Percentiles rank a stretch among this genome's conserved stretches.
Conservation (phyloP, 1,140 invertebrate species). For the Riptortus pedestris region DNA sequence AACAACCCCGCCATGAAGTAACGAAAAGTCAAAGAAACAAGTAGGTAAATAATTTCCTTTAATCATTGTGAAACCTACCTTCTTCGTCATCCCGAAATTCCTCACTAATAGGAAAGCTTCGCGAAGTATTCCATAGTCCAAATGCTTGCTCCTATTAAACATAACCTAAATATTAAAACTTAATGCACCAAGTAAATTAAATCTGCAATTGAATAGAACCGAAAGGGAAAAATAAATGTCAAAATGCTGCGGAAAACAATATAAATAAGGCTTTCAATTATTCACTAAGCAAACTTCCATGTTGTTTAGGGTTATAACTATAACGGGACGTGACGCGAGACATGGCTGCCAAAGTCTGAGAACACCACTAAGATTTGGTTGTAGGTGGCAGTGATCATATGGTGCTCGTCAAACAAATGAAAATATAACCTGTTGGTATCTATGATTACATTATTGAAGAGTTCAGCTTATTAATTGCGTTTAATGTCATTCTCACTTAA, state of each 20-base stretch:
- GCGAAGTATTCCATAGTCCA: constrained; percentile 4
- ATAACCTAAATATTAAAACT: constrained; percentile 6
- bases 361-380: constrained; percentile 1
- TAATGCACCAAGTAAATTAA: too few species aligned
- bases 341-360: constrained; percentile 22
- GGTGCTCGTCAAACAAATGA: neutral
- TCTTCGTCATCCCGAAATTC: neutral
- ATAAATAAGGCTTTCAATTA: neutral
- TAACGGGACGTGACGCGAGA: constrained; percentile 27
- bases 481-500: too few species aligned
- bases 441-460: too few species aligned
- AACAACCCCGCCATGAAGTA: too few species aligned
- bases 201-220: too few species aligned
- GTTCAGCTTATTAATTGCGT: too few species aligned
- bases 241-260: too few species aligned
- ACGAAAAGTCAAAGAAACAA: too few species aligned
- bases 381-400: constrained; percentile 13
- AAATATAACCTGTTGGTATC: constrained; percentile 10
- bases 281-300: constrained; percentile 22
- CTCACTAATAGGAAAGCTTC: constrained; percentile 1
- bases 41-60: constrained; percentile 10
- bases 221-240: too few species aligned
- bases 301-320: constrained; percentile 23
- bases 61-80: constrained; percentile 18
- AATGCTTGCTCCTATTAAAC: neutral